Evolutionary conservation across 2,797 vertebrate genomes (phyloP), one percentile per base, ranked within the genome.

Genomic region (Acanthornis magna): DNA sequence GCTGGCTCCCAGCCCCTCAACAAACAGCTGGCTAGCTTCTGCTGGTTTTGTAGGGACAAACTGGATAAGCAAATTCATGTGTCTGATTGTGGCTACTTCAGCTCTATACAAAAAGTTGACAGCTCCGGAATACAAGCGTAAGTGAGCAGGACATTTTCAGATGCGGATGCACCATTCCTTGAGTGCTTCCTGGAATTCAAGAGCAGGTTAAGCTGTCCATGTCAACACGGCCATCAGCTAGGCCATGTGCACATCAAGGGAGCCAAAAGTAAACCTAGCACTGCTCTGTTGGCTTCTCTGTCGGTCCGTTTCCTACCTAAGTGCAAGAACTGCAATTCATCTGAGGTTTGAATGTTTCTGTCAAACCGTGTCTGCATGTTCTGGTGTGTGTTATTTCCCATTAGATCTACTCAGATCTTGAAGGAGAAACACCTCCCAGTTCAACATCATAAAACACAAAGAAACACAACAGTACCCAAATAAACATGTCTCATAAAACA

Each of bases 401-500:
- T 85, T 84, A 94, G 55, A 58, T 79, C 53, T 77, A 61, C 62
- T 89, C 72, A 91, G 61, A 53, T 57, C 51, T 72, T 43, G 72
- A 47, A 93, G 62, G 43, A 89, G 38, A 84, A 61, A 51, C 26
- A 60, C 62, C 95, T 96, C 74, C 36, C 32, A 75, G 43, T 48
- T 95, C 62, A 73, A 62, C 67, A 58, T 91, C 51, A 50, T 53
- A 61, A 95, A 95, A 60, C 34, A 84, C n/a, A 89, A 73, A 63
- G 38, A 25, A 88, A 47, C 7, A 1, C 36, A 68, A 38, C 27
- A 88, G 73, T 71, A 90, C 85, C 58, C 81, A 93, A 87, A 91
- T 73, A 96, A 95, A 70, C 55, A 91, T 93, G 95, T 93, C 60
- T 89, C 54, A 81, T 78, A 80, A 62, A 91, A 88, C 3, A 30